Percentiles rank a stretch among this genome's conserved stretches.
phyloP scores from a whole-genome alignment of 2,888 invertebrate species.

The Diloba caeruleocephala region DNA sequence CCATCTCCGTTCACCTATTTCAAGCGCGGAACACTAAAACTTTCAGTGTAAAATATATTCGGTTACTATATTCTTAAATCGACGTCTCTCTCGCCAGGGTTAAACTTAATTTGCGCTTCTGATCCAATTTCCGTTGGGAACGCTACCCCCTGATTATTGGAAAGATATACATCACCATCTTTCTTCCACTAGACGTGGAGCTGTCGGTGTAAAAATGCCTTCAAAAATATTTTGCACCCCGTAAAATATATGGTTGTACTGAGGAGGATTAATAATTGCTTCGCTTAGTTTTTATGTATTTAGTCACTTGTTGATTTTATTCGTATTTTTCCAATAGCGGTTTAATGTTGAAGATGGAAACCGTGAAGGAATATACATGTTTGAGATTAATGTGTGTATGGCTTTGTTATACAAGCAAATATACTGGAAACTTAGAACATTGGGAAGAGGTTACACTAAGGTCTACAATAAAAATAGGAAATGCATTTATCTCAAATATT shows the following conservation, averaged over 20 bases:
- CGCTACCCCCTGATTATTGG: slow-evolving; percentile 70
- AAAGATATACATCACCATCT: slow-evolving; percentile 68
- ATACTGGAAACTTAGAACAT: no score
- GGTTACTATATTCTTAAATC: slow-evolving; percentile 57
- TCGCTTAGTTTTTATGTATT: slow-evolving; percentile 7
- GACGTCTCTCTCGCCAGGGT: slow-evolving; percentile 53
- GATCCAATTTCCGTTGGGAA: slow-evolving; percentile 74
- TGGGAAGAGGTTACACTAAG: no score
- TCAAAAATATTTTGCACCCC: slow-evolving; percentile 52
- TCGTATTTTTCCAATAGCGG: no score
- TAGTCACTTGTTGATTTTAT: not conserved
- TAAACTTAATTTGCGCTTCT: slow-evolving; percentile 75
- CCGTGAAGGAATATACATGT: no score
- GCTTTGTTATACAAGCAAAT: no score
- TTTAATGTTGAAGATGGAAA: no score
- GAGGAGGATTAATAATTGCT: slow-evolving; percentile 43
- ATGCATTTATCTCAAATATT: no score
- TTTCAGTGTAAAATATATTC: slow-evolving; percentile 28
- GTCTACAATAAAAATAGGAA: no score
- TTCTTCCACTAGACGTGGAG: slow-evolving; percentile 48
- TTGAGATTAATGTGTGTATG: no score
- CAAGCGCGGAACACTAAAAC: slow-evolving; percentile 21
- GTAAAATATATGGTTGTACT: slow-evolving; percentile 37
- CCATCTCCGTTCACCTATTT: slow-evolving; percentile 37
- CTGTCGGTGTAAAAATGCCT: slow-evolving; percentile 48